Base-by-base conservation (phyloP, 1,140 invertebrate species). In the Hypsibius dujardini region DNA sequence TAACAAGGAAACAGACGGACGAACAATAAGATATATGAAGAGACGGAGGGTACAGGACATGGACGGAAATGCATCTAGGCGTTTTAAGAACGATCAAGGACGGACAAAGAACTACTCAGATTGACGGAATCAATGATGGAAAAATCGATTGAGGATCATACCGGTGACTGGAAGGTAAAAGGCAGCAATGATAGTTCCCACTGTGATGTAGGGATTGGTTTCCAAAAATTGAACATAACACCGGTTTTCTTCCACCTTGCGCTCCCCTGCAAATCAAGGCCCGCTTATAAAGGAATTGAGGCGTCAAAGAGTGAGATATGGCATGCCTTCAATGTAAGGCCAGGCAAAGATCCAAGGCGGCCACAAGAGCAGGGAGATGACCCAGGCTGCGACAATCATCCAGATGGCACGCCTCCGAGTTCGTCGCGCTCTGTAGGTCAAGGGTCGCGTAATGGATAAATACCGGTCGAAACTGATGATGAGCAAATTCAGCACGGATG, bases 161-260 rank as follows among this genome's bases (percentile, higher is more conserved):
- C 50, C 62, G 67, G 88, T 88, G 67, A 98, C 95, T 59, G 95
- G 95, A 74, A 96, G 86, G 82, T 97, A 98, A 83, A 98, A 98
- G 46, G 95, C 95, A 7, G 90, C 90, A 72, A 97, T 88, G 1
- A 92, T 91, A 7, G 92, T 95, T 75, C 89, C 89, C 79, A 97
- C 92, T 71, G 94, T 97, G 77, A 97, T 90, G 79, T 92, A 94
- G 79, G 92, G 89, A 84, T 97, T 97, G 3, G 92, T 95, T 82
- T 94, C 90, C 79, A 97, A 90, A 83, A 98, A 98, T 83, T 98
- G 95, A 76, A 98, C 96, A 80, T 96, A 96, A 79, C 95, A 98
- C 79, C 90, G 86, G 74, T 87, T 77, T 28, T 87, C 84, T 50
- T 91, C 91, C 73, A 97, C 92, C 2, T 91, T 94, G 72, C 92